phyloP scores from a whole-genome alignment of 2,888 invertebrate genomes.

The Linnaemya vulpina region DNA sequence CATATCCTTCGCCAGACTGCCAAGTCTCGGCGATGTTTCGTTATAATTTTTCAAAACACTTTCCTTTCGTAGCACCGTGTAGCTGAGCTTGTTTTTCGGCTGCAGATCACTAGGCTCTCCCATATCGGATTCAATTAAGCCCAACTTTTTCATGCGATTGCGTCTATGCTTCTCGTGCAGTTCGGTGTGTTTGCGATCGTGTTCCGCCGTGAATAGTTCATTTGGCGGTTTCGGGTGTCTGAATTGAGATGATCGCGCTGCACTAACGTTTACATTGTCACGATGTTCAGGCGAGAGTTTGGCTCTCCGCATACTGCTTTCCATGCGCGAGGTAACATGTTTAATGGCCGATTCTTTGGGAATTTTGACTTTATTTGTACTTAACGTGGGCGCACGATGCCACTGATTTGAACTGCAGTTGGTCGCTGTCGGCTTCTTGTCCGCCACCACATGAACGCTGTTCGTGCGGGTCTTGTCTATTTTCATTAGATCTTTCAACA shows the following conservation, averaged over 20 bases:
- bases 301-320: background rate
- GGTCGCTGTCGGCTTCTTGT: background rate
- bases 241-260: background rate
- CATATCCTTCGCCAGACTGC: background rate
- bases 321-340: background rate
- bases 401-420: conserved; percentile 53
- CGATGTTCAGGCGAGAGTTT: conserved; percentile 39
- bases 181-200: conserved; percentile 49
- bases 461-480: conserved; percentile 41
- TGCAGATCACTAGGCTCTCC: background rate
- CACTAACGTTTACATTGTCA: conserved; percentile 20
- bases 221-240: conserved; percentile 21
- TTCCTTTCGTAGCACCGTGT: background rate
- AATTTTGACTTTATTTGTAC: conserved; percentile 12
- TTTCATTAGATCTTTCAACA: conserved; percentile 72
- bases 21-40: background rate
- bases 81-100: background rate
- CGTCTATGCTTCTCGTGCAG: conserved; percentile 65
- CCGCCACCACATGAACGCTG: background rate
- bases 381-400: conserved; percentile 65
- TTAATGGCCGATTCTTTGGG: conserved; percentile 13
- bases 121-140: conserved; percentile 16
- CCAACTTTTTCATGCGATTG: conserved; percentile 68
- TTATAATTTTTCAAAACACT: background rate
- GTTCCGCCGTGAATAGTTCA: conserved; percentile 47